Conservation (phyloP, 2,113 vertebrate species). For the Toxostoma redivivum region DNA sequence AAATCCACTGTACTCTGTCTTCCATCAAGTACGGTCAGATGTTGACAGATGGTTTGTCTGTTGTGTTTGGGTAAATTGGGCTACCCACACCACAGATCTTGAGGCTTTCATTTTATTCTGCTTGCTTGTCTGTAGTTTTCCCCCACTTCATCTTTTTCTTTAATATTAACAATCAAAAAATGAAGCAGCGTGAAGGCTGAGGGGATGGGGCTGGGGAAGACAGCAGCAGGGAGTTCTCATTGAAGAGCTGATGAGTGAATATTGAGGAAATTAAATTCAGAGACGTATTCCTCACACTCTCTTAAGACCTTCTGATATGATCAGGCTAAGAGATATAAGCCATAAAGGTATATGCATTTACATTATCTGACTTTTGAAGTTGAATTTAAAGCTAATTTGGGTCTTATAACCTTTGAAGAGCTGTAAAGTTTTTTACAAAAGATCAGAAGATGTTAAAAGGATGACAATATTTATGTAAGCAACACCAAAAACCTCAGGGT, state of each 20-base stretch:
- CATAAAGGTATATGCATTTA: neutral
- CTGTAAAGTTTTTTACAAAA: neutral
- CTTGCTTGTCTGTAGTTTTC: neutral
- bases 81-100: neutral
- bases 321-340: neutral
- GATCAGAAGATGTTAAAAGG: neutral
- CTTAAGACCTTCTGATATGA: neutral
- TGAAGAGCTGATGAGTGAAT: neutral
- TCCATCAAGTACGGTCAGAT: neutral
- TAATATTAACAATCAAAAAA: neutral
- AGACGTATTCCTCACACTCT: neutral
- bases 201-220: neutral
- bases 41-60: conserved; percentile 14
- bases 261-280: neutral
- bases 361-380: neutral
- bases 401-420: neutral
- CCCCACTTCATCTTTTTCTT: neutral
- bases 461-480: neutral
- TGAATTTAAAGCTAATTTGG: neutral
- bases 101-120: neutral
- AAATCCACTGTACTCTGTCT: neutral
- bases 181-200: neutral
- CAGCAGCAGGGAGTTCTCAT: neutral
- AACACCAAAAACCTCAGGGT: neutral
- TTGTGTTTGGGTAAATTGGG: conserved; percentile 1